A percentile compares a stretch with the other conserved stretches of the same genome.
Evolutionary conservation across 2,113 vertebrate species (phyloP).

Genomic region (Limanda limanda): DNA sequence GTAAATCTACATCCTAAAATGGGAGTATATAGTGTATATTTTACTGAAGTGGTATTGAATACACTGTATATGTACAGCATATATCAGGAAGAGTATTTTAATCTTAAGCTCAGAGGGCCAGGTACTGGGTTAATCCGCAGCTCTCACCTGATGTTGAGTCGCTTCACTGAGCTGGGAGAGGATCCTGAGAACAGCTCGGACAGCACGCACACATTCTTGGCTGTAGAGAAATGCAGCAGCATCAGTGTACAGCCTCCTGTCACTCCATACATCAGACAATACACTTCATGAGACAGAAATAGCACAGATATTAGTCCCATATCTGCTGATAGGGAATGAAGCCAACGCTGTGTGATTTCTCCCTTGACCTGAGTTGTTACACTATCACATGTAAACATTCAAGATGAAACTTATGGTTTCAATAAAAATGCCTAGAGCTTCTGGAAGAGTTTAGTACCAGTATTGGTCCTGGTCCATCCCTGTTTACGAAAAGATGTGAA

Average conservation of each 20-base stretch:
- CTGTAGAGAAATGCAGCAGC: slow-evolving; percentile 68
- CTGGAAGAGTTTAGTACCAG: no score
- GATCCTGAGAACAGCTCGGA: slow-evolving; percentile 89
- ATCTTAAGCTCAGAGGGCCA: no score
- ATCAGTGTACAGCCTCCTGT: not conserved
- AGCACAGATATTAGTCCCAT: not conserved
- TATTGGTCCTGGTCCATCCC: no score
- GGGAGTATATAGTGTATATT: no score
- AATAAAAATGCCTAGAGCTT: not conserved
- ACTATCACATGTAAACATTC: no score
- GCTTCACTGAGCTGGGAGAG: slow-evolving; percentile 83
- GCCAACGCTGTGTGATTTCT: not conserved
- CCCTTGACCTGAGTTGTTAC: no score
- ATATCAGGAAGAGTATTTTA: not conserved
- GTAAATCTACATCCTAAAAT: no score
- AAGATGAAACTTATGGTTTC: not conserved
- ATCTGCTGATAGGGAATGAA: not conserved
- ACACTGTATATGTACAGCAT: not conserved
- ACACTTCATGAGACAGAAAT: not conserved
- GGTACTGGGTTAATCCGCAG: not conserved
- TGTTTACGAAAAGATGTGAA: not conserved
- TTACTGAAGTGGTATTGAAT: not conserved
- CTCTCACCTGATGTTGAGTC: slow-evolving; percentile 89
- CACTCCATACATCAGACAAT: no score
- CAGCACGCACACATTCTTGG: slow-evolving; percentile 85